phyloP scores from a whole-genome alignment of 2,113 vertebrate genomes.

The Abramis brama region DNA sequence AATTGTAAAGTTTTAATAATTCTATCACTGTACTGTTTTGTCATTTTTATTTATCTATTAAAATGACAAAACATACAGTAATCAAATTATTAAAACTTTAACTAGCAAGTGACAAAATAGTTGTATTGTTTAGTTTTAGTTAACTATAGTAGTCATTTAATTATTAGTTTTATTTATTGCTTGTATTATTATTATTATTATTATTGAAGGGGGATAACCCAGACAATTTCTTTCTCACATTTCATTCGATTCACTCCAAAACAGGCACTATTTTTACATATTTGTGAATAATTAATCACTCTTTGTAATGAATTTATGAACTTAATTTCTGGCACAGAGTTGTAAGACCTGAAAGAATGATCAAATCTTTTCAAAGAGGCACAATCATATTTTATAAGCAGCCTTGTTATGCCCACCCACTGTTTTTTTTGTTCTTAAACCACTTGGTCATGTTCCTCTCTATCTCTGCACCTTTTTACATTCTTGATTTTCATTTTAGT shows the following conservation, averaged over 20 bases:
- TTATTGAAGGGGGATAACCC: neutral
- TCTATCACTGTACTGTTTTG: neutral
- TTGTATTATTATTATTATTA: neutral
- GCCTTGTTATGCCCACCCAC: neutral
- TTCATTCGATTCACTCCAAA: too few species aligned
- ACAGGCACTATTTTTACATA: neutral
- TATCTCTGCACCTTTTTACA: neutral
- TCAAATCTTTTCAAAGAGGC: neutral
- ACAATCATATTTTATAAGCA: neutral
- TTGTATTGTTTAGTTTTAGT: neutral
- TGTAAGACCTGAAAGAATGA: neutral
- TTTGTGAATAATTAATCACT: neutral
- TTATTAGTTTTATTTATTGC: neutral
- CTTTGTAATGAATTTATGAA: neutral
- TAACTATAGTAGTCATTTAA: neutral
- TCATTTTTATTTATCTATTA: too few species aligned
- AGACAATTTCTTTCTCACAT: neutral
- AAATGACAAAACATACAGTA: too few species aligned
- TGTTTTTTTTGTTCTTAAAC: neutral
- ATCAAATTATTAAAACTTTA: too few species aligned
- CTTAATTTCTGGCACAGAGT: neutral
- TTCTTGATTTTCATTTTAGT: neutral
- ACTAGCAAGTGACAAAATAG: too few species aligned
- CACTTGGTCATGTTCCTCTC: neutral
- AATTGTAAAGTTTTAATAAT: neutral